phyloP scores from a whole-genome alignment of 2,888 invertebrate species.

The Tachystola acroxantha region DNA sequence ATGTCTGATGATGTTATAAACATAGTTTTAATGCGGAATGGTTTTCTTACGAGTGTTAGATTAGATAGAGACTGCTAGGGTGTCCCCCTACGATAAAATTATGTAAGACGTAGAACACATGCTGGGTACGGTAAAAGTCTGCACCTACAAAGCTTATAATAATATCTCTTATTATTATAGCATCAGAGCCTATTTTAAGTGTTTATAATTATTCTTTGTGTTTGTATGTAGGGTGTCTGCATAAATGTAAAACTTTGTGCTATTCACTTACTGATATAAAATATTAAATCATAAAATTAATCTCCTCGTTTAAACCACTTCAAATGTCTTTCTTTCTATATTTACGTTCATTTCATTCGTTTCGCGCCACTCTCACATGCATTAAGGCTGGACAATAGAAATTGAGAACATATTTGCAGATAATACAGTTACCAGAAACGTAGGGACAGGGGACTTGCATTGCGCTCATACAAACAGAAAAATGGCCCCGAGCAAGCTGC shows the following conservation, averaged over 20 bases:
- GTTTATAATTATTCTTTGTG: too few relatives aligned
- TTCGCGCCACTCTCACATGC: conserved; percentile 47
- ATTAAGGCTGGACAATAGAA: conserved; percentile 64
- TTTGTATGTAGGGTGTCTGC: too few relatives aligned
- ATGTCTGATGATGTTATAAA: too few relatives aligned
- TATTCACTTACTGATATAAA: too few relatives aligned
- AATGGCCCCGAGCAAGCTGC: conserved; percentile 74
- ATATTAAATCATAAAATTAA: too few relatives aligned
- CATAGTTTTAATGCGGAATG: background rate
- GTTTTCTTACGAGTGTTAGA: background rate
- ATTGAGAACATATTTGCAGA: conserved; percentile 75
- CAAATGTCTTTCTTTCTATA: too few relatives aligned
- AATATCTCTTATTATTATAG: too few relatives aligned
- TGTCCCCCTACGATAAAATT: background rate
- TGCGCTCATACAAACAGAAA: conserved; percentile 68
- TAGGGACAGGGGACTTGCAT: conserved; percentile 51
- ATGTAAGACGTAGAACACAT: background rate
- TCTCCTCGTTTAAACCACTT: too few relatives aligned
- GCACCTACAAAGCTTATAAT: too few relatives aligned
- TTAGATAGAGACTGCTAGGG: background rate
- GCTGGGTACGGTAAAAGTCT: background rate
- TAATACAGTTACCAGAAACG: conserved; percentile 68
- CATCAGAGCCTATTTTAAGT: too few relatives aligned
- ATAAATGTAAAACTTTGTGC: too few relatives aligned
- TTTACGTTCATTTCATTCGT: conserved; percentile 66